These are phyloP conservation scores for Chromis chromis DNA, from an alignment of 2,797 vertebrate species.

Conservation along the genomic window DNA sequence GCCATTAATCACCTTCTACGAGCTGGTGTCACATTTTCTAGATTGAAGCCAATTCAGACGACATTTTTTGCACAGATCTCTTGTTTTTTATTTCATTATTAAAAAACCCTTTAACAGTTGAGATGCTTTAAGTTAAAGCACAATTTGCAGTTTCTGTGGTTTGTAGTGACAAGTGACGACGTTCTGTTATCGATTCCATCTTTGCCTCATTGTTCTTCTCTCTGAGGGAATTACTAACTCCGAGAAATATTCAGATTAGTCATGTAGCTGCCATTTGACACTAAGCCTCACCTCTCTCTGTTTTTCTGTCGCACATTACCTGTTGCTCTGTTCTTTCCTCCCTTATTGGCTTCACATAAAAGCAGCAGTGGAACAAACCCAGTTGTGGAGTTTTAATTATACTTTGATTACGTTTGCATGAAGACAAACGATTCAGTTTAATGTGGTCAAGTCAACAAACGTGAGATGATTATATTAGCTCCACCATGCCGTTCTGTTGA, in stretches of 20 bases:
- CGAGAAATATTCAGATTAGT: slow-evolving; percentile 64
- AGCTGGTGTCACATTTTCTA: slow-evolving; percentile 34
- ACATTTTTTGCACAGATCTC: neutral
- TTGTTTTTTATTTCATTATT: neutral
- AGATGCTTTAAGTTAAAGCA: neutral
- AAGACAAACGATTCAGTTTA: slow-evolving; percentile 16
- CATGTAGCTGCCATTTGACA: slow-evolving; percentile 54
- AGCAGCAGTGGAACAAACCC: neutral
- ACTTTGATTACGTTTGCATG: slow-evolving; percentile 21
- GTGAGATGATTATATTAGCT: slow-evolving; percentile 20
- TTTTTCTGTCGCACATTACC: neutral
- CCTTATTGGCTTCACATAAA: slow-evolving; percentile 36
- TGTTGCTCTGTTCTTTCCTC: slow-evolving; percentile 17
- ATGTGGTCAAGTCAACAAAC: slow-evolving; percentile 5
- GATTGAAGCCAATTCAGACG: slow-evolving; percentile 8
- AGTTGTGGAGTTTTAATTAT: slow-evolving; percentile 9
- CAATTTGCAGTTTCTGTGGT: too few species aligned
- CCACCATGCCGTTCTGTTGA: neutral
- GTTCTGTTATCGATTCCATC: slow-evolving; percentile 30
- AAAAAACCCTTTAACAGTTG: neutral
- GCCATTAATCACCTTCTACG: slow-evolving; percentile 46
- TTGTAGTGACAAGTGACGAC: too few species aligned
- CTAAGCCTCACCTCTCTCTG: slow-evolving; percentile 25
- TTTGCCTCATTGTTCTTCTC: slow-evolving; percentile 35
- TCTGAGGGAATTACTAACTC: slow-evolving; percentile 53